Base-by-base conservation (phyloP, 2,797 vertebrate species). In the Ctenochaetus hawaiiensis region DNA sequence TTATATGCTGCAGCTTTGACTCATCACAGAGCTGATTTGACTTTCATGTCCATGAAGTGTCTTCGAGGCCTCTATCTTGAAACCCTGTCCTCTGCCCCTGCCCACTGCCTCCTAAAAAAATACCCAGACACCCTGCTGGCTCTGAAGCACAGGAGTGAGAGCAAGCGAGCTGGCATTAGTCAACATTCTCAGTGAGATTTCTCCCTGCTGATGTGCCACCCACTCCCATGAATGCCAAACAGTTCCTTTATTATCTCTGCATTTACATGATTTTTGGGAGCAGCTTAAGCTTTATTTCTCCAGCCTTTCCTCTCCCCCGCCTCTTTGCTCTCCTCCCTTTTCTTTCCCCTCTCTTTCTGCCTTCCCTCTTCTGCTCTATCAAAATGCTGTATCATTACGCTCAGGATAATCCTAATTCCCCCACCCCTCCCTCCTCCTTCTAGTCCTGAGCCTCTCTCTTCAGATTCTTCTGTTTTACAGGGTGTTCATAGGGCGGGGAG, bases 351-450 rank as follows among this genome's bases (percentile, higher is more conserved):
- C 34, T 39, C 73, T 67, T 43, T 64, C 56, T 49, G n/a, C 70
- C 57, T 72, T 59, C 68, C 45, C 54, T 59, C 39, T 63, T 73
- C 68, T 73, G 26, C 67, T 88, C 77, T 75, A 82, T 91, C 77
- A 85, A 94, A 93, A 89, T 93, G 91, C 89, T 89, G 93, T 91
- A 93, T 95, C 93, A 94, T 94, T 94, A 93, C 83, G 77, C 80
- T 20, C 75, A 77, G 93, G 81, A 92, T 94, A 93, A 94, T 95
- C 87, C 91, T 82, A 85, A 91, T 91, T 91, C 75, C 76, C 67
- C 76, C 2, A 13, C 65, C 10, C 77, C 68, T 78, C 64, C 82
- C 62, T 73, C 60, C 65, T 81, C 11, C 58, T 81, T 66, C 61
- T 75, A 72, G 61, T 80, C 60, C 69, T 60, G 66, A 86, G 79